Percentiles rank a stretch among this genome's conserved stretches.
phyloP scores from a whole-genome alignment of 2,113 vertebrate species.

The Zosterops lateralis region DNA sequence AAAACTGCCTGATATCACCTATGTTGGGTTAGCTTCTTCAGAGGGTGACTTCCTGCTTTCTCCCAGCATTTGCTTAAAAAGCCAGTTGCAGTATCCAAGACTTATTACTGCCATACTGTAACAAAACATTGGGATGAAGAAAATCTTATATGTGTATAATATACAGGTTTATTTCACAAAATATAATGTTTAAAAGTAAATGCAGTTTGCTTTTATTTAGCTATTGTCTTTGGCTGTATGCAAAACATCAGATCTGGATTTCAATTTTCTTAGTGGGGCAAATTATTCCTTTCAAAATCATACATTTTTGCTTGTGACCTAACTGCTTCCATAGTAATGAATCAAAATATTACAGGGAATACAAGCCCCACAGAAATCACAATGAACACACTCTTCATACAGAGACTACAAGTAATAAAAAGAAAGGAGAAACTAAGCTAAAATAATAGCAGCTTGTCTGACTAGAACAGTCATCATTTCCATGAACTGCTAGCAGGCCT shows the following conservation, averaged over 20 bases:
- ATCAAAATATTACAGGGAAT: neutral
- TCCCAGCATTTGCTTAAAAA: neutral
- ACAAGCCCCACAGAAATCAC: neutral
- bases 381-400: neutral
- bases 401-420: neutral
- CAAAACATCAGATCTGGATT: neutral
- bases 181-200: neutral
- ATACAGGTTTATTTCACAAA: neutral
- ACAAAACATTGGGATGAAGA: neutral
- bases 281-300: neutral
- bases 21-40: accelerated
- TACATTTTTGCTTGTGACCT: neutral
- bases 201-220: neutral
- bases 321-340: neutral
- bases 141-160: neutral
- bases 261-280: neutral
- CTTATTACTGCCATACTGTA: neutral
- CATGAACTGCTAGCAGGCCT: neutral
- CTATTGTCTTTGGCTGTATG: neutral
- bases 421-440: neutral
- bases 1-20: neutral
- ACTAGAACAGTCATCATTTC: neutral
- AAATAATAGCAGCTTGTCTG: neutral
- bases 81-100: neutral
- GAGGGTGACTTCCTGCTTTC: neutral